Conservation (phyloP, 1,140 invertebrate species). For the Pristionchus pacificus region DNA sequence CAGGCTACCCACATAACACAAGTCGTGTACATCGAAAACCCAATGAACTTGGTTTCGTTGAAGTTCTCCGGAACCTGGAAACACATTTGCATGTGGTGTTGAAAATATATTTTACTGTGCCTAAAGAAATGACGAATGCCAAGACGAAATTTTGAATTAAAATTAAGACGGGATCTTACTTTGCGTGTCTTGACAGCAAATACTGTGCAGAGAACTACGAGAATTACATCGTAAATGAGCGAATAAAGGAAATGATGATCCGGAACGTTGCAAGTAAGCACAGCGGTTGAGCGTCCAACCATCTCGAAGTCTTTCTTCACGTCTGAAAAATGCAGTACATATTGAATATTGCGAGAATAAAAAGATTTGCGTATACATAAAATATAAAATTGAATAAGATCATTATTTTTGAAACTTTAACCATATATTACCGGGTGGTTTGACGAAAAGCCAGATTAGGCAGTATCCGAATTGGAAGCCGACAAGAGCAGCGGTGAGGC, state of each 20-base stretch:
- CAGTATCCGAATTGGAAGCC: slow-evolving; percentile 66
- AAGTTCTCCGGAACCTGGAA: slow-evolving; percentile 69
- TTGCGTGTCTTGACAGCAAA: slow-evolving; percentile 73
- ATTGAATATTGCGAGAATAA: too few relatives aligned
- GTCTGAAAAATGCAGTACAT: too few relatives aligned
- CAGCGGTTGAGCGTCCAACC: too few relatives aligned
- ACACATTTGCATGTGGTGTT: neutral
- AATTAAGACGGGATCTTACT: slow-evolving; percentile 17
- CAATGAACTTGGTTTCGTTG: slow-evolving; percentile 70
- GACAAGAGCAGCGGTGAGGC: slow-evolving; percentile 64
- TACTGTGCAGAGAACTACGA: slow-evolving; percentile 70
- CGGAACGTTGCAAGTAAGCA: slow-evolving; percentile 70
- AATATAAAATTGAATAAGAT: too few relatives aligned
- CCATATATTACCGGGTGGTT: slow-evolving; percentile 64
- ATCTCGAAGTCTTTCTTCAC: too few relatives aligned
- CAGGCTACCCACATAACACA: slow-evolving; percentile 75
- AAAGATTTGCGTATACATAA: too few relatives aligned
- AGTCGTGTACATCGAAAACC: slow-evolving; percentile 74
- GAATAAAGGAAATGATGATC: slow-evolving; percentile 72
- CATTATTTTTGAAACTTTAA: slow-evolving; percentile 4
- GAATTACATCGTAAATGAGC: slow-evolving; percentile 71
- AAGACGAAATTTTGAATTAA: too few relatives aligned
- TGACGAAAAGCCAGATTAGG: slow-evolving; percentile 67
- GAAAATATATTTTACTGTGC: neutral
- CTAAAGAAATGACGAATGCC: too few relatives aligned